Conservation (phyloP, 2,797 vertebrate species). For the Phataginus tricuspis region DNA sequence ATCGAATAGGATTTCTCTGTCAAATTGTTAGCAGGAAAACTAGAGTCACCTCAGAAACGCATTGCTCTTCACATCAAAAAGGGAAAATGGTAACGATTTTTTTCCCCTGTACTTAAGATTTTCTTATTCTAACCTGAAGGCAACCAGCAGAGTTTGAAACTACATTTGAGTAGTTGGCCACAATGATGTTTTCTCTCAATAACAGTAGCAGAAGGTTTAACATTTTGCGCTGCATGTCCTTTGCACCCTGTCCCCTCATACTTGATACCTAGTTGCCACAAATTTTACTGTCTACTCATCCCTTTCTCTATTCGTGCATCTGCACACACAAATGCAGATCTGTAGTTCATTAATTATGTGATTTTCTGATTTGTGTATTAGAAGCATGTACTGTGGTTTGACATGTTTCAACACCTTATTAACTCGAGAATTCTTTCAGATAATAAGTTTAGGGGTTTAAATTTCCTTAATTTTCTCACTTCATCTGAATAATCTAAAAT, state of each 20-base stretch:
- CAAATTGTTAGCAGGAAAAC: slow-evolving; percentile 52
- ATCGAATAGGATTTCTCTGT: slow-evolving; percentile 67
- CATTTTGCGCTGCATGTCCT: background rate
- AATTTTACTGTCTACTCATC: background rate
- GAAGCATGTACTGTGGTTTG: background rate
- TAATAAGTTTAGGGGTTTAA: background rate
- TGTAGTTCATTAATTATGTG: background rate
- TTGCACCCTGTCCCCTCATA: background rate
- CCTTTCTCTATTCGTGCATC: background rate
- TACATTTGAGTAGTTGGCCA: background rate
- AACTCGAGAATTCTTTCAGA: background rate
- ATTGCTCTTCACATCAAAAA: background rate
- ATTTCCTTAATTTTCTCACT: slow-evolving; percentile 1
- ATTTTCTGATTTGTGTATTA: background rate
- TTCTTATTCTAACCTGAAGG: background rate
- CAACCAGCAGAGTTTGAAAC: background rate
- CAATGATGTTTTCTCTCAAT: background rate
- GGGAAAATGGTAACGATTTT: background rate
- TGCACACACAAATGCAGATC: background rate
- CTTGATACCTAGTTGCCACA: background rate
- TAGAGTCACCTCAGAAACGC: slow-evolving; percentile 29
- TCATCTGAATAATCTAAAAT: slow-evolving; percentile 37
- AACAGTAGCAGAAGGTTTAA: background rate
- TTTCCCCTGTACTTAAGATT: background rate
- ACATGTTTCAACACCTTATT: background rate